Base-by-base conservation (phyloP, 1,140 invertebrate genomes). In the Drosophila nebulosa region DNA sequence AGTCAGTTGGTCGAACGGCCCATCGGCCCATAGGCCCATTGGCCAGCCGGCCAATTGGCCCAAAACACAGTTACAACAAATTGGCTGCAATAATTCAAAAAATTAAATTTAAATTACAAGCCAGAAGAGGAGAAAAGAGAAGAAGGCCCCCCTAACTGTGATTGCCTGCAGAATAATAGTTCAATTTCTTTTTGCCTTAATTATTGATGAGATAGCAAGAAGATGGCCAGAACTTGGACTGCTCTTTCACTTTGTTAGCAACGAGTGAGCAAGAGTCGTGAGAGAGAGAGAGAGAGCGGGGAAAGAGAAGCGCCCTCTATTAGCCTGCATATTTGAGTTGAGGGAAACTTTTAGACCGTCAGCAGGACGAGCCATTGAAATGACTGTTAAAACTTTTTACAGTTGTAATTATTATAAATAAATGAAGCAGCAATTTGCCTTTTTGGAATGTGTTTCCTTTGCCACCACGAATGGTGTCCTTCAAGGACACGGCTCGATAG, bases 381-480 rank as follows among this genome's bases (percentile, higher is more conserved):
- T 83, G 83, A 83, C 78, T 81, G 80, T 88, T 83, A 74, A 86
- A 88, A 88, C 75, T 88, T 88, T 88, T 88, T 79, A 83, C 72
- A 66, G 75, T 79, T 89, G 83, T 88, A 88, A 88, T 88, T 88
- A 88, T 88, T 88, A 88, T 88, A 88, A 88, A 88, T 88, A 88
- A 88, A 88, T 88, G 83, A 88, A 88, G 83, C 78, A 30, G 83
- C 79, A 83, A 88, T 88, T 88, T 88, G 69, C 52, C 26, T 46
- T 55, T 55, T 30, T 18, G 52, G 52, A 55, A 55, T 55, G 24
- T 55, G 16, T 16, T 9, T 9, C 27, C 27, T 9, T 10, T n/a
- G n/a, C 30, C 27, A 6, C 7, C 7, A 0, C 24, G 24, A 26
- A 30, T 7, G 30, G 18, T 55, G 26, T 16, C 27, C 14, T 26